Evolutionary conservation across 1,140 invertebrate species (phyloP).

Genomic region (Sipha flava): DNA sequence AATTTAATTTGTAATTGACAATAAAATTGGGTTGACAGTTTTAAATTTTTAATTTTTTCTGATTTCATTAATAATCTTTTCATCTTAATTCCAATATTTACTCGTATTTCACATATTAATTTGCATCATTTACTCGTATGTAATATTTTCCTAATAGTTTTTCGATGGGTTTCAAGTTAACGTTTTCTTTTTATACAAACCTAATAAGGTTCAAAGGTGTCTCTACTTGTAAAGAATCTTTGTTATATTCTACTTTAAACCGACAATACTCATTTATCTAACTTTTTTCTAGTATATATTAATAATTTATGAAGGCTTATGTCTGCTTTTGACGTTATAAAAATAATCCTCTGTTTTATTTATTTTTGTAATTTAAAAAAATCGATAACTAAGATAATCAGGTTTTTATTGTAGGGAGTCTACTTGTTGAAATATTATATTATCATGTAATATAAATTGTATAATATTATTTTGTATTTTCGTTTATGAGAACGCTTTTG

Average conservation of each 20-base stretch:
- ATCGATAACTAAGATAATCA: too few relatives aligned
- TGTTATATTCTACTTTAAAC: background rate
- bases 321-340: background rate
- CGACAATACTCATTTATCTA: background rate
- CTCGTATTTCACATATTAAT: too few relatives aligned
- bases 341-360: background rate
- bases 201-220: background rate
- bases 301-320: constrained; percentile 3
- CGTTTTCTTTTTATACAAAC: background rate
- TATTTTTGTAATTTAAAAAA: background rate
- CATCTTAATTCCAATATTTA: too few relatives aligned
- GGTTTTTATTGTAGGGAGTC: background rate
- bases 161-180: background rate
- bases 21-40: too few relatives aligned
- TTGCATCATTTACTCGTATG: too few relatives aligned
- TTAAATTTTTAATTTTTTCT: too few relatives aligned
- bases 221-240: background rate
- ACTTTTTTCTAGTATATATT: background rate
- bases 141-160: background rate
- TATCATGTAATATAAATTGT: too few relatives aligned
- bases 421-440: too few relatives aligned
- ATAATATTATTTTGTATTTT: too few relatives aligned
- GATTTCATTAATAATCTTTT: too few relatives aligned
- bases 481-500: too few relatives aligned
- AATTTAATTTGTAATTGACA: too few relatives aligned